Evolutionary conservation across 2,888 invertebrate genomes (phyloP).

Genomic region (Ornithoptera alexandrae): DNA sequence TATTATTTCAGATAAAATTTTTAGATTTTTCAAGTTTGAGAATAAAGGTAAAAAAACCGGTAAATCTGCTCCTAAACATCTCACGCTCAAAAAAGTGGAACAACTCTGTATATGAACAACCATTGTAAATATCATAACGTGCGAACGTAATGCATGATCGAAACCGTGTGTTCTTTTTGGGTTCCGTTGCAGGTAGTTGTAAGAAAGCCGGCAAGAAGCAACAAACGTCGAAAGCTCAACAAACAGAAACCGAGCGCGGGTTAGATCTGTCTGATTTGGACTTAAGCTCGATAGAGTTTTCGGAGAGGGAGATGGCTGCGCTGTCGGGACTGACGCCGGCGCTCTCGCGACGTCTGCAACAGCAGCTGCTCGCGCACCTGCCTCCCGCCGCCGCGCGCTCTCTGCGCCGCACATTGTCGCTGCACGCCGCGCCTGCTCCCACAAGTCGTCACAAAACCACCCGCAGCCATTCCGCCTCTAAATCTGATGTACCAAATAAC

Average conservation of each 20-base stretch:
- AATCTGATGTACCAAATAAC: constrained; percentile 25
- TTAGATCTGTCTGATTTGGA: constrained; percentile 83
- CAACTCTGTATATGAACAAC: constrained; percentile 33
- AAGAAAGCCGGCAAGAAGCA: constrained; percentile 67
- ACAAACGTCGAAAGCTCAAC: constrained; percentile 49
- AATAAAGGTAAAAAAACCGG: neutral
- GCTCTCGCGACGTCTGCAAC: constrained; percentile 85
- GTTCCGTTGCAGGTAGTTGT: constrained; percentile 75
- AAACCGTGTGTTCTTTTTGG: constrained; percentile 76
- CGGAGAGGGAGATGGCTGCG: constrained; percentile 84
- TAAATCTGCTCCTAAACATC: neutral
- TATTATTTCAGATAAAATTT: constrained; percentile 34
- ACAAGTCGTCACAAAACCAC: constrained; percentile 56
- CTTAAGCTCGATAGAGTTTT: constrained; percentile 83
- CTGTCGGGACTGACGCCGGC: constrained; percentile 81
- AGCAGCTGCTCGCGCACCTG: constrained; percentile 84
- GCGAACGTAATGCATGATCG: constrained; percentile 78
- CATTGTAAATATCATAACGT: constrained; percentile 73
- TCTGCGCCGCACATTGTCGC: constrained; percentile 83
- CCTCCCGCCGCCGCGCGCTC: constrained; percentile 85
- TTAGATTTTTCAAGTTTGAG: constrained; percentile 5
- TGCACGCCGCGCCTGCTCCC: constrained; percentile 57
- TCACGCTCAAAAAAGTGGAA: neutral
- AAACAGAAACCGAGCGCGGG: constrained; percentile 42
- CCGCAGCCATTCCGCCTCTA: constrained; percentile 39